Evolutionary conservation across 2,797 vertebrate genomes (phyloP), one percentile per base, ranked within the genome.

Genomic region (Tapirus indicus): DNA sequence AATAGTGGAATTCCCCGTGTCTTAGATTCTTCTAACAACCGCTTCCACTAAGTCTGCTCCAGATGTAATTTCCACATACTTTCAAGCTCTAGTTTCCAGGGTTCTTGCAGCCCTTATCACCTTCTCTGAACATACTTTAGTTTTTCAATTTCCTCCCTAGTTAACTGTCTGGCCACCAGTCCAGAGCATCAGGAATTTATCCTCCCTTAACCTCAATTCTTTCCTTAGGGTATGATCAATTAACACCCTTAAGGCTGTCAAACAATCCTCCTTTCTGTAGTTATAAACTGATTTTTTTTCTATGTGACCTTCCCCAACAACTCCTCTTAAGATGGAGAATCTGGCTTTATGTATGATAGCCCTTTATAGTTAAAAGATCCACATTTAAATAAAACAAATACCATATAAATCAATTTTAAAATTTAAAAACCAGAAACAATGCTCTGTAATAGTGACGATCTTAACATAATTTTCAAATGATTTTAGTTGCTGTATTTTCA

Each of bases 391-490:
- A 68, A 88, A 85, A 84, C 35, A 94, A 94, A 64, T 64, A 74
- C 6, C 18, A 93, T 27, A 71, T 90, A 75, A 87, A 17, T 78
- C 44, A 18, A 69, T 41, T 64, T 82, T 77, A 72, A 78, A 94
- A 62, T 85, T 23, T 94, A 66, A 88, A 88, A 97, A 83, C 13
- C n/a, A 92, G 80, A 95, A 97, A 91, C 25, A 80, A 64, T 79
- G 38, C n/a, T 87, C 62, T 71, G 1, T 82, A 86, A 72, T 74
- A 56, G 38, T 88, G 29, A 88, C 69, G 27, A 64, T 25, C 77
- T 69, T 88, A 88, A 54, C 18, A 44, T 35, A 56, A 83, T n/a
- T 93, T 89, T 84, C 49, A 91, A 83, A 66, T 82, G 47, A 84
- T 52, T 91, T 72, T 68, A 64, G 47, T 47, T 94, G 64, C 14